phyloP scores from a whole-genome alignment of 2,888 invertebrate genomes.

The Molorchus minor region DNA sequence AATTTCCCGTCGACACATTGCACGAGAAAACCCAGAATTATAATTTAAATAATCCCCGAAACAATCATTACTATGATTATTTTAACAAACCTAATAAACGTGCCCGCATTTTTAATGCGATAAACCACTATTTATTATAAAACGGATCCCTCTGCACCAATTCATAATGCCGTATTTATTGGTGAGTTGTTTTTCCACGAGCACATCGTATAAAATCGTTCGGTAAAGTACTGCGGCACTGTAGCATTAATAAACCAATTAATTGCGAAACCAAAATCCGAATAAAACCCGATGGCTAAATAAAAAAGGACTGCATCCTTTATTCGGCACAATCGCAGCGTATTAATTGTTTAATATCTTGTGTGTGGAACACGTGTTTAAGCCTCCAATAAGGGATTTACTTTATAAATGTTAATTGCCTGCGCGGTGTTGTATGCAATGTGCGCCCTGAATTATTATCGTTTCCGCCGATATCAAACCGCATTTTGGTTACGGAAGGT shows the following conservation, averaged over 20 bases:
- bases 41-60: no score
- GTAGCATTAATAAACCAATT: constrained; percentile 59
- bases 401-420: constrained; percentile 62
- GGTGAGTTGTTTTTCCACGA: constrained; percentile 34
- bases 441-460: constrained; percentile 49
- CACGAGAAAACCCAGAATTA: no score
- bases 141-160: constrained; percentile 24
- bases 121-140: constrained; percentile 28
- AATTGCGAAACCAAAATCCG: constrained; percentile 59
- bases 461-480: constrained; percentile 40
- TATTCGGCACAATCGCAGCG: constrained; percentile 43
- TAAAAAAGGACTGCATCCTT: constrained; percentile 51
- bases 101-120: constrained; percentile 11
- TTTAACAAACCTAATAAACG: not conserved
- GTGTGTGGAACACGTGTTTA: constrained; percentile 61
- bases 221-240: constrained; percentile 46
- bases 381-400: constrained; percentile 61
- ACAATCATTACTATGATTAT: no score
- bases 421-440: constrained; percentile 45
- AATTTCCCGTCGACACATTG: no score
- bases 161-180: constrained; percentile 40
- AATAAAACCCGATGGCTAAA: constrained; percentile 55
- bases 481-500: constrained; percentile 30
- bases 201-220: constrained; percentile 38
- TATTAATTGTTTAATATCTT: constrained; percentile 63